Percentiles rank a stretch among this genome's conserved stretches.
Evolutionary conservation across 2,797 vertebrate genomes (phyloP).

Genomic region (Malurus splendens): DNA sequence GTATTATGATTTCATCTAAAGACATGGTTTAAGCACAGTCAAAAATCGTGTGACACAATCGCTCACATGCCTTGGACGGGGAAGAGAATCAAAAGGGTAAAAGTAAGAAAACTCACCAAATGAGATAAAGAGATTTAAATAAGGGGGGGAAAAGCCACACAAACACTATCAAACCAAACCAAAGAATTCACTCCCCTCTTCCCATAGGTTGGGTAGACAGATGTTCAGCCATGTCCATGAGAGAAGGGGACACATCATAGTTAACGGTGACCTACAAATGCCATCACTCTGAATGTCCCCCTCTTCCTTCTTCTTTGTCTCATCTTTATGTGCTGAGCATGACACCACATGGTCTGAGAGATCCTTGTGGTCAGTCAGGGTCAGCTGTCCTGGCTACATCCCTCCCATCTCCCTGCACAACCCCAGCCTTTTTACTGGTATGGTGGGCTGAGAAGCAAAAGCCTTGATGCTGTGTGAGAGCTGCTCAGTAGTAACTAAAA

Average conservation of each 20-base stretch:
- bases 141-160: background rate
- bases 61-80: rapidly evolving
- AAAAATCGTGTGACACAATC: background rate
- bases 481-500: background rate
- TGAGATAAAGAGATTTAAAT: background rate
- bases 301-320: background rate
- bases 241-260: background rate
- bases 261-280: background rate
- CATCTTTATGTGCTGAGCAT: background rate
- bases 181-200: background rate
- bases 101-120: background rate
- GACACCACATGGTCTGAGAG: background rate
- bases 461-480: background rate
- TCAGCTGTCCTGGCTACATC: background rate
- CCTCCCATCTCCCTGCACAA: background rate
- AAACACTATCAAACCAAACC: background rate
- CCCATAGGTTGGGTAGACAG: background rate
- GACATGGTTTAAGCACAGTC: background rate
- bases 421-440: background rate
- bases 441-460: background rate
- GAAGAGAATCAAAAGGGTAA: background rate
- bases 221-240: background rate
- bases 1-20: background rate
- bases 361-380: background rate
- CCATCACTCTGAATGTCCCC: background rate